Evolutionary conservation across 64 coral and sea anemone species (phyloP).

Genomic region (Montipora capricornis): DNA sequence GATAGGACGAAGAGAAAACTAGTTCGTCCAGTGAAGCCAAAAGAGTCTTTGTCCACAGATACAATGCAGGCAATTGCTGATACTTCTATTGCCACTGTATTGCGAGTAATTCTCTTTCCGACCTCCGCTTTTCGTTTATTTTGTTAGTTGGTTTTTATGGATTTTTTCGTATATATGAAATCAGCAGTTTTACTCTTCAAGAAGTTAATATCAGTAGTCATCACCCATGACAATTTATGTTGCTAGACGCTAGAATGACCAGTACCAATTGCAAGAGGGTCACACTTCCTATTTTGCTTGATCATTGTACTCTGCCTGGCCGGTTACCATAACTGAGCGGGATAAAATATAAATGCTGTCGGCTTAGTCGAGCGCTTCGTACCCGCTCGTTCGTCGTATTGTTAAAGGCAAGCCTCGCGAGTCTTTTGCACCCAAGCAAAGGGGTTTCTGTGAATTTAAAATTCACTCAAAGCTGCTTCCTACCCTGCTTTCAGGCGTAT

Average conservation of each 20-base stretch:
- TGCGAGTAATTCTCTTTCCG: neutral
- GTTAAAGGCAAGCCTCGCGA: neutral
- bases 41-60: neutral
- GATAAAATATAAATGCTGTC: neutral
- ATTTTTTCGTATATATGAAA: too few relatives aligned
- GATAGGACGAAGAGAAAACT: too few relatives aligned
- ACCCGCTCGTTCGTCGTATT: slow-evolving; percentile 16
- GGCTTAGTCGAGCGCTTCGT: neutral
- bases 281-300: slow-evolving; percentile 12
- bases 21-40: too few relatives aligned
- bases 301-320: neutral
- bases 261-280: neutral
- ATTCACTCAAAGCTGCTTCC: neutral
- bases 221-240: too few relatives aligned
- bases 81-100: too few relatives aligned
- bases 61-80: too few relatives aligned
- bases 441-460: too few relatives aligned
- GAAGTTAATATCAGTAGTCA: too few relatives aligned
- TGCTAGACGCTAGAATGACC: too few relatives aligned
- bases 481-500: too few relatives aligned
- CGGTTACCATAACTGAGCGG: slow-evolving; percentile 20
- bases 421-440: too few relatives aligned
- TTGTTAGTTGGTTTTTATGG: slow-evolving; percentile 57
- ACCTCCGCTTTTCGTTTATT: slow-evolving; percentile 61
- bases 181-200: too few relatives aligned